Base-by-base conservation (phyloP, 2,888 invertebrate genomes). In the Spodoptera exigua region DNA sequence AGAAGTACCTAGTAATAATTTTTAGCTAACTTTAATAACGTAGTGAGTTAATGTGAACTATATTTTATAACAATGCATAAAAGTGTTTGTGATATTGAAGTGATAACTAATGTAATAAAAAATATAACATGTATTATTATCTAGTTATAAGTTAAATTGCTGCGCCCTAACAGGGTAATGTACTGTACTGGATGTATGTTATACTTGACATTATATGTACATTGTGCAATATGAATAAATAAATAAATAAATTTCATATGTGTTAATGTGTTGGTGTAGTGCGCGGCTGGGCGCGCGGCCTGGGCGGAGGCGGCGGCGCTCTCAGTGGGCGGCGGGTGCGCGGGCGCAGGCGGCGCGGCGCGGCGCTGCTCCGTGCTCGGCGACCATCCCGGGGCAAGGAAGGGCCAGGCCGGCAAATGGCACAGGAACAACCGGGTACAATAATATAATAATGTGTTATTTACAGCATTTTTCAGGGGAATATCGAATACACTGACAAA, bases 341-440 rank as follows among this genome's bases (percentile, higher is more conserved):
- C 87, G 83, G 94, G 89, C 86, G 95, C 89, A 82, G 95, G 87
- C 86, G 95, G 91, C 85, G 95, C 89, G 79, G 95, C 90, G 86
- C 94, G 90, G 82, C 95, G 86, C 89, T 94, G 94, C 88, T 94
- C 94, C 71, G 94, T 94, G 77, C 90, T 89, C 88, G 95, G 96
- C 84, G 96, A 96, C 93, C 96, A 96, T 87, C 96, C 96, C 83
- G 95, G 95, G 86, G 92, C 93, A 37, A 75, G 93, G 39, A 81
- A 86, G 45, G 90, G 88, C 81, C 82, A 78, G 44, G 78, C 88
- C 70, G 95, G 96, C 94, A 97, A 97, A 96, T 98, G 98, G 98
- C 97, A 97, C 95, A 97, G 97, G 91, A 96, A 97, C 92, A 97
- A 98, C 95, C 95, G 97, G 95, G 97, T 97, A 95, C 34, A 62